Evolutionary conservation across 2,888 invertebrate species (phyloP).

Genomic region (Lasioglossum lativentre): DNA sequence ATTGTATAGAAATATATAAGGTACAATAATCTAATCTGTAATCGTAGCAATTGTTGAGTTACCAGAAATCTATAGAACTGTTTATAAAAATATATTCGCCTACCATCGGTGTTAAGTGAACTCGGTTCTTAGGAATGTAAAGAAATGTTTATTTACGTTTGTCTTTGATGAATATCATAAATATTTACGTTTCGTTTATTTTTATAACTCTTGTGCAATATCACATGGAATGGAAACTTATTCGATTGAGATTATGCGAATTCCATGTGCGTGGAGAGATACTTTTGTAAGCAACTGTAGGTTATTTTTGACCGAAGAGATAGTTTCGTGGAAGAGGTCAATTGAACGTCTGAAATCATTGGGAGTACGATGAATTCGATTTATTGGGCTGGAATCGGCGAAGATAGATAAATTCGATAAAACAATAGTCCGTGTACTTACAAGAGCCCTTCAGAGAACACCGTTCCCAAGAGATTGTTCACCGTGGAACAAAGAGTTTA

Average conservation of each 20-base stretch:
- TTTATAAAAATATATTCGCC: background rate
- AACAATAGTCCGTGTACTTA: background rate
- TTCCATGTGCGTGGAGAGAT: background rate
- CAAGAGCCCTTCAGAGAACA: background rate
- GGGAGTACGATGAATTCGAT: background rate
- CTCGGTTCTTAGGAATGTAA: background rate
- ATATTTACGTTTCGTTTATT: background rate
- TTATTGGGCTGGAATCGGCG: background rate
- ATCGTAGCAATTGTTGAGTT: background rate
- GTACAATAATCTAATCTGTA: no score
- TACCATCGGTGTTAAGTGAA: background rate
- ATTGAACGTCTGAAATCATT: constrained; percentile 2
- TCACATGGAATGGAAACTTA: background rate
- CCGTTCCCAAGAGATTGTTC: background rate
- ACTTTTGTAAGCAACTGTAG: constrained; percentile 12
- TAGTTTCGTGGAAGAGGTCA: constrained; percentile 4
- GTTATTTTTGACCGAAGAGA: constrained; percentile 18
- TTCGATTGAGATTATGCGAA: background rate
- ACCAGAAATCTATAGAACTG: background rate
- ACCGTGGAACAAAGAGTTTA: background rate
- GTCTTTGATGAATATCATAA: background rate
- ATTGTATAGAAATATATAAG: background rate
- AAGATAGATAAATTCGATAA: background rate
- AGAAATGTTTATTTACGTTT: background rate
- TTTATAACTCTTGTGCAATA: background rate